phyloP scores from a whole-genome alignment of 1,140 invertebrate species.

The Danaus plexippus region DNA sequence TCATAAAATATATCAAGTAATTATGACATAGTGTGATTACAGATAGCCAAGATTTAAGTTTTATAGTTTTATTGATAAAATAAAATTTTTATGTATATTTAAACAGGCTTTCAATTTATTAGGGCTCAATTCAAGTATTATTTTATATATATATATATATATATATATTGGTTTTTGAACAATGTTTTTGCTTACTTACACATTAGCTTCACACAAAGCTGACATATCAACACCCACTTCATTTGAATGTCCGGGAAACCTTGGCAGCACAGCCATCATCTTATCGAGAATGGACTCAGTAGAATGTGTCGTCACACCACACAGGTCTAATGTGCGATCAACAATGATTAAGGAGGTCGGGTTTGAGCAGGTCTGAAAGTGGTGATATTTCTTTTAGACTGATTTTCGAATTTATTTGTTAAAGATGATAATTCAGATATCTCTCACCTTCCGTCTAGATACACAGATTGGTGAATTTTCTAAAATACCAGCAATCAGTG shows the following conservation, averaged over 20 bases:
- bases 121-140: not conserved
- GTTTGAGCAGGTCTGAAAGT: conserved; percentile 64
- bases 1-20: too few species aligned
- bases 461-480: conserved; percentile 71
- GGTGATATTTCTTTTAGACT: conserved; percentile 7
- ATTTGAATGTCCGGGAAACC: conserved; percentile 76
- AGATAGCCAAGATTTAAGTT: too few species aligned
- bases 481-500: conserved; percentile 75
- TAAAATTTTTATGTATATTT: too few species aligned
- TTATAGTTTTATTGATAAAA: too few species aligned
- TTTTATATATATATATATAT: not conserved
- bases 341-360: conserved; percentile 77
- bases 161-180: conserved; percentile 1
- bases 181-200: conserved; percentile 51
- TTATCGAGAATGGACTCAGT: conserved; percentile 77
- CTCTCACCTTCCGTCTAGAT: conserved; percentile 71
- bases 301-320: conserved; percentile 73
- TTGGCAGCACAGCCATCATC: conserved; percentile 74
- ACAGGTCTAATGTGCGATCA: conserved; percentile 78
- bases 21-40: too few species aligned
- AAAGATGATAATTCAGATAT: not conserved
- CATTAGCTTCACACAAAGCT: conserved; percentile 72
- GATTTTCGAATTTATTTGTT: not conserved
- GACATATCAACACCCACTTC: conserved; percentile 79
- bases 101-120: not conserved